Evolutionary conservation across 2,113 vertebrate species (phyloP), one percentile per base, ranked within the genome.

Genomic region (Pygoscelis adeliae): DNA sequence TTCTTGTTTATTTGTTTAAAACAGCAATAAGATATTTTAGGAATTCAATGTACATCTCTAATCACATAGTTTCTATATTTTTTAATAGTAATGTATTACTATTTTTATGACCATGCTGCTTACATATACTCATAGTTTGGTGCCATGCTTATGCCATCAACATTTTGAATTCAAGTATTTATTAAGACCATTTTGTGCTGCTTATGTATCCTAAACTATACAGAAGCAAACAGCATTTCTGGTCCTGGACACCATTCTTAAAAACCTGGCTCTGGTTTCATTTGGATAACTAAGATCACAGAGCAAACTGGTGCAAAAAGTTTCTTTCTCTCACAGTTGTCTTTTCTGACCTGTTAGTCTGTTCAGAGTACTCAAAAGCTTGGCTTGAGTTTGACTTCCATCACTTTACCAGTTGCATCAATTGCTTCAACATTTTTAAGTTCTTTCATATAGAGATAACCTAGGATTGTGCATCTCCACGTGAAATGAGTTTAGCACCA

Each of bases 381-480:
- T 74, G 49, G 14, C 23, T 50, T 34, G 44, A 44, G 27, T 61
- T 87, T 52, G 21, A n/a, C 40, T 83, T 67, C 15, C 18, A 7
- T 53, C 34, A 34, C 23, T 90, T 55, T 6, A 30, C 30, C 56
- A 42, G 16, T 62, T 78, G 16, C 9, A 70, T 22, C 30, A 32
- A 30, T 49, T 18, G 7, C 30, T 38, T 69, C 18, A 38, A 47
- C 11, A 42, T 69, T 83, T 73, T 47, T 20, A 56, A 42, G 21
- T 78, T 62, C 13, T 40, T 58, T 79, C 29, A 9, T 58, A 27
- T 34, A 12, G 27, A 50, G 13, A 32, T 40, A 38, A 32, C 1
- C 0, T 2, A 9, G 3, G 38, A 53, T 15, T 73, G 5, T 22
- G 15, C 21, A 25, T 21, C 6, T 15, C 26, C 26, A 27, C 1